Evolutionary conservation across 2,797 vertebrate species (phyloP).

Genomic region (Mallotus villosus): DNA sequence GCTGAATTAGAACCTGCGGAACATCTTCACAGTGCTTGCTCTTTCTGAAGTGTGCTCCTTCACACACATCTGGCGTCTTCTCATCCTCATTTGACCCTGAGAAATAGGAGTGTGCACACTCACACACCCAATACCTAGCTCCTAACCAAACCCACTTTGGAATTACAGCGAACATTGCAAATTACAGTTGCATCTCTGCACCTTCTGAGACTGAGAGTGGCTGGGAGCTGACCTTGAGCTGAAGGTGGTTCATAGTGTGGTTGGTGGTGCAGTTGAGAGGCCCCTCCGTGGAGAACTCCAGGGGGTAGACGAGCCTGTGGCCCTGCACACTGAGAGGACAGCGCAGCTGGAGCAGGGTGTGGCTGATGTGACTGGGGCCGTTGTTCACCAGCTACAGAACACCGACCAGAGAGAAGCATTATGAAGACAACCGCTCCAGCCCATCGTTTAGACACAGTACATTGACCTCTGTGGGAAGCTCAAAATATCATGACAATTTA

Average conservation of each 20-base stretch:
- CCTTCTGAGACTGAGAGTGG: too few relatives aligned
- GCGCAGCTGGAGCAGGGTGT: constrained; percentile 79
- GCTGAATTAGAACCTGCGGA: constrained; percentile 34
- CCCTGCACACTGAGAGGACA: constrained; percentile 80
- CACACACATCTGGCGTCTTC: constrained; percentile 25
- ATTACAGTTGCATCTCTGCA: background rate
- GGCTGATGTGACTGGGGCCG: constrained; percentile 88
- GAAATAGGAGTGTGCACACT: background rate
- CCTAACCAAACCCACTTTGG: too few relatives aligned
- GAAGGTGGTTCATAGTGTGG: constrained; percentile 72
- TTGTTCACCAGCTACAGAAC: constrained; percentile 83
- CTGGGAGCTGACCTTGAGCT: constrained; percentile 75
- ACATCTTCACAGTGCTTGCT: constrained; percentile 23
- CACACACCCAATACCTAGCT: too few relatives aligned
- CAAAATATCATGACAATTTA: background rate
- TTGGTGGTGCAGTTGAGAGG: constrained; percentile 83
- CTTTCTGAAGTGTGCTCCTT: constrained; percentile 19
- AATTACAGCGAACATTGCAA: too few relatives aligned
- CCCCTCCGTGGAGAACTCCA: constrained; percentile 76
- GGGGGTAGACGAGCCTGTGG: constrained; percentile 82
- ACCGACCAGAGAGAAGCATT: constrained; percentile 3
- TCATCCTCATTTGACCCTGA: constrained; percentile 33
- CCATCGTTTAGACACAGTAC: background rate
- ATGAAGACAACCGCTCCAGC: background rate
- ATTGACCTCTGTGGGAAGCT: background rate